Evolutionary conservation across 2,113 vertebrate genomes (phyloP).

Genomic region (Haplochromis burtoni): DNA sequence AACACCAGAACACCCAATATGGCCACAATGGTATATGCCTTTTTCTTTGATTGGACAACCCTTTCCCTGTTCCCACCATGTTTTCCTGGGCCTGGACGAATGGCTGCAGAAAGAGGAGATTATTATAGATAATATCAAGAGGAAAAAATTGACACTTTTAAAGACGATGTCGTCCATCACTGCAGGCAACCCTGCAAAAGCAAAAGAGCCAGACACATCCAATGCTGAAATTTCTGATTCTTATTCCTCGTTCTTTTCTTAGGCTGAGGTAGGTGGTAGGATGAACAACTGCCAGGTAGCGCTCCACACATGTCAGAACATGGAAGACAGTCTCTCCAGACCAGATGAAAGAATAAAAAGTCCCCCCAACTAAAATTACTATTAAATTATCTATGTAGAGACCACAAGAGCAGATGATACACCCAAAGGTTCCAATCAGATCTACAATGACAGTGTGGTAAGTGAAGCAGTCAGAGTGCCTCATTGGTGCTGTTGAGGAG

Average conservation of each 20-base stretch:
- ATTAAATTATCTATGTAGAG: background rate
- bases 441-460: background rate
- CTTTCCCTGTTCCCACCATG: background rate
- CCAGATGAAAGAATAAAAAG: background rate
- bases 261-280: rapidly evolving
- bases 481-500: background rate
- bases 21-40: background rate
- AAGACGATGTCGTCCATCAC: background rate
- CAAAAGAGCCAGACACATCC: background rate
- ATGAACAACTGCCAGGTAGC: background rate
- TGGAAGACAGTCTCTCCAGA: background rate
- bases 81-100: background rate
- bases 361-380: background rate
- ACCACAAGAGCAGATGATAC: background rate
- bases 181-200: background rate
- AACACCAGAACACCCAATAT: background rate
- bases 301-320: background rate
- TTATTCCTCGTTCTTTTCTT: background rate
- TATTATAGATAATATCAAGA: background rate
- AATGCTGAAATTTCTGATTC: background rate
- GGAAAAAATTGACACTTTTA: background rate
- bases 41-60: background rate
- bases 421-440: background rate
- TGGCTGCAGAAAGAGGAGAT: background rate
- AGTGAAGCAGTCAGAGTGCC: background rate